Evolutionary conservation across 2,113 vertebrate species (phyloP), one percentile per base, ranked within the genome.

Genomic region (Dasyprocta punctata): DNA sequence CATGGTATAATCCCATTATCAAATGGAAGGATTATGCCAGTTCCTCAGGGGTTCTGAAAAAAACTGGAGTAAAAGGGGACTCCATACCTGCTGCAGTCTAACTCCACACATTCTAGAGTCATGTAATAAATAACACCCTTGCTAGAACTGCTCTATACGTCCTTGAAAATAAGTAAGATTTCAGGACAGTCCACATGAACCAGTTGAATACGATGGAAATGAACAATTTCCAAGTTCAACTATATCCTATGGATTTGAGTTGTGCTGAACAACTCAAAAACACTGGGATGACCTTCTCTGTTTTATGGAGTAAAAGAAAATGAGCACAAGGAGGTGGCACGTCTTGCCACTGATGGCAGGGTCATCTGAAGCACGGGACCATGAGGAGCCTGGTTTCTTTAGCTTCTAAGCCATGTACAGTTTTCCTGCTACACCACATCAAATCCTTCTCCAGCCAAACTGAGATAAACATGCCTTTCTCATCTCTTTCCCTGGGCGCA

Each of bases 311-410:
- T 14, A 52, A 52, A 86, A 44, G 20, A 38, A 71, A 60, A 38
- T 13, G 44, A n/a, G 14, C 17, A 60, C 60, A 47, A 17, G 36
- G 20, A 71, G 22, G 3, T 1, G 3, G 17, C 24, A 28, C 6
- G 33, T 52, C 24, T 65, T n/a, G 16, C 16, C 9, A 24, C 1
- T 0, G 1, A 28, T 20, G 0, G 36, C 1, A 5, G 38, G 19
- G 41, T 20, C 22, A 11, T 49, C 13, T 4, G 16, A 36, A 86
- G 26, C 30, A 82, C 65, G 38, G 5, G 28, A 26, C 17, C 4
- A 14, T 12, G 28, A 0, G 0, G 61, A 73, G 54, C 24, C 33
- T 2, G 5, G 14, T 7, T 28, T 44, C 38, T 47, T 24, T 14
- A 22, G 26, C 41, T 8, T 36, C 22, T 41, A 71, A 38, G 47